These are phyloP conservation scores for Alectoris magna DNA, from an alignment of 2,797 vertebrate species.

Conservation along the genomic window DNA sequence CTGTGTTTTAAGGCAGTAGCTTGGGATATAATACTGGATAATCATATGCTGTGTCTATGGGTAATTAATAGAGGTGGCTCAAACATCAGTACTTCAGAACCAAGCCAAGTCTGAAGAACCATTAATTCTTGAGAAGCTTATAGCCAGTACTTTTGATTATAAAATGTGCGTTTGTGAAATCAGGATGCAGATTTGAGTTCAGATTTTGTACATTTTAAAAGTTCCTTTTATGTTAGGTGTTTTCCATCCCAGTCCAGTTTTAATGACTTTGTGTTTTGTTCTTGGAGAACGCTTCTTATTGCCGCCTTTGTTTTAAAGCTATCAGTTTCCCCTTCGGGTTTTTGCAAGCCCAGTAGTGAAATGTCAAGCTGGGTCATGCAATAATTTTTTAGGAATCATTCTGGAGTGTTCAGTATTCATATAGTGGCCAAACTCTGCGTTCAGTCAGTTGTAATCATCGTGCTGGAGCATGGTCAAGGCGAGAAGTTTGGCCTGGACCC, in stretches of 20 bases:
- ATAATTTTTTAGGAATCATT: slow-evolving; percentile 18
- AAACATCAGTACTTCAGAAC: neutral
- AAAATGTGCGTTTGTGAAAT: neutral
- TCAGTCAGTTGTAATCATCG: slow-evolving; percentile 53
- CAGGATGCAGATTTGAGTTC: neutral
- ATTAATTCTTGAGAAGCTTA: neutral
- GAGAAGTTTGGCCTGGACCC: slow-evolving; percentile 64
- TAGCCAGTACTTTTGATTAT: neutral
- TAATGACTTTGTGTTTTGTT: accelerated
- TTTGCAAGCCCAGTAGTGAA: neutral
- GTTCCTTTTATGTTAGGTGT: neutral
- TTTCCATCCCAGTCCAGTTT: neutral
- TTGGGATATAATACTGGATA: slow-evolving; percentile 6
- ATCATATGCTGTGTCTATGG: neutral
- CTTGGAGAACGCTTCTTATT: neutral
- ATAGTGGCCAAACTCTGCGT: neutral
- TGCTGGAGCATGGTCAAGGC: slow-evolving; percentile 58
- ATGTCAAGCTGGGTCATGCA: neutral
- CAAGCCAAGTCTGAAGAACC: neutral
- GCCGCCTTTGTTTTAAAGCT: neutral
- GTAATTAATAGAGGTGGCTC: neutral
- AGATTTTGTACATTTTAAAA: neutral
- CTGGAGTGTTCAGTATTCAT: neutral
- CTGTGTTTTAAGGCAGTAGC: neutral
- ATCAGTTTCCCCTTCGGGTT: neutral